Evolutionary conservation across 2,113 vertebrate species (phyloP), one percentile per base, ranked within the genome.

Genomic region (Prolemur simus): DNA sequence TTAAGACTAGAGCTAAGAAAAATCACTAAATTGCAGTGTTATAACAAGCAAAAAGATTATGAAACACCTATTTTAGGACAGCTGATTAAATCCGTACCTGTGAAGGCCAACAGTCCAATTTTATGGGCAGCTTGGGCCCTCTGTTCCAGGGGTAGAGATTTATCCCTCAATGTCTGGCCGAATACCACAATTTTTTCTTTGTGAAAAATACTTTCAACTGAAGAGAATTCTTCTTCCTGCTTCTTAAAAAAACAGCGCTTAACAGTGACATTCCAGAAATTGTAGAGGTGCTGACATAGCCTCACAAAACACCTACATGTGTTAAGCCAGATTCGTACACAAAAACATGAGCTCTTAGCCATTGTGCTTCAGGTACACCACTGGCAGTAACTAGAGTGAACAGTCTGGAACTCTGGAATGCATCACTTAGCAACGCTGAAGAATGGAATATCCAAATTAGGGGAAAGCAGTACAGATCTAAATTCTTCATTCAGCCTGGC

Each of bases 101-200:
- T 97, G 6, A 54, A 84, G 4, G 89, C 58, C 63, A 98, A 39
- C 56, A 98, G 71, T 42, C 97, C 97, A 0, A 88, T 91, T 27
- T 27, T 74, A 9, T 89, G 32, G 52, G 97, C 98, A 39, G 97
- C 98, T 74, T 74, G 84, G 47, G 91, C 93, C 85, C 97, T 97
- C 25, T 77, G 60, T 17, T 97, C 77, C 0, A 83, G 0, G 32
- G 93, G 11, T 13, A 98, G 76, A 9, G 89, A 54, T 54, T 5
- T 0, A 2, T 98, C 95, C 52, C 27, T 85, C 63, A 96, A 34
- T 0, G 73, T 47, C 8, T 8, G 0, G 3, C 97, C 94, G 1
- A 97, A 92, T 6, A 3, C 12, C 52, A 42, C 1, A 5, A 84
- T 92, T 80, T 98, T 98, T 73, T 95, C 96, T 47, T 93, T 92